A percentile compares a stretch with the other conserved stretches of the same genome.
These are phyloP conservation scores for Muscicapa comitata DNA, from an alignment of 2,797 vertebrate species.

Conservation along the genomic window DNA sequence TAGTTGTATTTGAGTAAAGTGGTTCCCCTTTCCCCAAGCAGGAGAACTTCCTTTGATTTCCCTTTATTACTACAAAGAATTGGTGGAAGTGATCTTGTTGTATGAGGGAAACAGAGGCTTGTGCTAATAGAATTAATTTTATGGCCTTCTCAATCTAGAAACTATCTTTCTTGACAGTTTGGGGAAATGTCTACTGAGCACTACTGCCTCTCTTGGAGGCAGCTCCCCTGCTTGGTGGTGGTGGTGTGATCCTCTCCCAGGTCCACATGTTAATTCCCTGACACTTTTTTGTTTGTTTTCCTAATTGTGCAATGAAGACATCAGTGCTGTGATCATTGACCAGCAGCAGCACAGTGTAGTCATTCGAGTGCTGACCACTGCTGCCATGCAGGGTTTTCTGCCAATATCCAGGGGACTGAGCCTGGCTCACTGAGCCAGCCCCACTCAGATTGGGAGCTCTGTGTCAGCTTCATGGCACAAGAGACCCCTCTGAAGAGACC, in stretches of 20 bases:
- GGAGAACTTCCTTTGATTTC: not conserved
- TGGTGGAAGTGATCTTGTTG: not conserved
- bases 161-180: not conserved
- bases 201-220: not conserved
- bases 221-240: not conserved
- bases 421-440: not conserved
- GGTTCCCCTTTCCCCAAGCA: not conserved
- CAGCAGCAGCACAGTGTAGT: not conserved
- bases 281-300: not conserved
- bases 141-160: not conserved
- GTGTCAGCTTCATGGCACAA: not conserved
- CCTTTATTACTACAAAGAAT: not conserved
- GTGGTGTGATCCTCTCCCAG: accelerated
- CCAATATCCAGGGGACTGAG: not conserved
- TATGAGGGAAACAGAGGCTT: not conserved
- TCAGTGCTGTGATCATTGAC: not conserved
- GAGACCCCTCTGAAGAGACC: not conserved
- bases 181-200: not conserved
- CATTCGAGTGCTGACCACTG: not conserved
- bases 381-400: not conserved
- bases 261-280: not conserved
- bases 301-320: not conserved
- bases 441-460: accelerated
- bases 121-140: not conserved
- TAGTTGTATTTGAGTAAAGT: not conserved